Evolutionary conservation across 2,888 invertebrate genomes (phyloP), one percentile per base, ranked within the genome.

Genomic region (Trachelus tabidus): DNA sequence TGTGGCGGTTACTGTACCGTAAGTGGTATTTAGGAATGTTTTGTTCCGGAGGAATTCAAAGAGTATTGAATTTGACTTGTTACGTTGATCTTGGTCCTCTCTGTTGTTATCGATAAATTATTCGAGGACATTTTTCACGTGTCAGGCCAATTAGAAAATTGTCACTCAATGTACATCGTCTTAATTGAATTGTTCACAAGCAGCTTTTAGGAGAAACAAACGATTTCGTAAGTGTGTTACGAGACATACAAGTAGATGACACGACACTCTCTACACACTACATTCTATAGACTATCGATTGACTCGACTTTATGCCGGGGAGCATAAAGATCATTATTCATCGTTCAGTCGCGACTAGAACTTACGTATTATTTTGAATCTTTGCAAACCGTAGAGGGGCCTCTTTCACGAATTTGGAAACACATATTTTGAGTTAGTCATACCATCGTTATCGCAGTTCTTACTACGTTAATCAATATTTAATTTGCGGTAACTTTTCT

Each of bases 171-270:
- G 11, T 35, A 35, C 34, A 12, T n/a, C 35, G 74, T 37, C 76
- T 79, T 74, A 74, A 79, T 73, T 76, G 80, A 86, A 86, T 85
- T 89, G 84, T 90, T 89, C 87, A 85, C 91, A 91, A 91, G 91
- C 91, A 91, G 91, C 91, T 87, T 90, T 90, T 89, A 88, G 91
- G 91, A 91, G 90, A 90, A 87, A 87, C 89, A 91, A 91, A 88
- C 88, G 91, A 89, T 91, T 91, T 91, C 91, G 91, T 91, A 91
- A 91, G 91, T 91, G 86, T 87, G 83, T 86, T 87, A 88, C 86
- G 84, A 85, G 83, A 88, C 82, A 84, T 83, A 86, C 86, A 83
- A 85, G 83, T 88, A 88, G 87, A 85, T 85, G 80, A 85, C 82
- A 74, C 74, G 74, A 74, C 74, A 74, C 74, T 34, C n/a, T 75